Evolutionary conservation across 2,797 vertebrate species (phyloP), one percentile per base, ranked within the genome.

Genomic region (Synaphobranchus kaupii): DNA sequence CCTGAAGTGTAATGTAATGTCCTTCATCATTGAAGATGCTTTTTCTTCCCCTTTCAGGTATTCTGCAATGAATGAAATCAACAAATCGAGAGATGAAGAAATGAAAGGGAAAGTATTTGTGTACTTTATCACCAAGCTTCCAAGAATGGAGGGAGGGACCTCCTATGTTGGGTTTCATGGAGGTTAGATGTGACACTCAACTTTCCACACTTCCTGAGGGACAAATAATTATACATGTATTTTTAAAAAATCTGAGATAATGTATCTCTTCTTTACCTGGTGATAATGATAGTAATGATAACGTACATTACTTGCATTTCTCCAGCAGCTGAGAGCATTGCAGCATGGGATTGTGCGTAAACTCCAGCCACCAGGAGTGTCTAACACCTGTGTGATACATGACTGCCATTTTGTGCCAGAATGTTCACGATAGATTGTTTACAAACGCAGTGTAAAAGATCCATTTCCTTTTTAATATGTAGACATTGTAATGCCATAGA

Each of bases 101-200:
- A 86, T 28, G 6, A 84, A 90, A 63, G 90, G 15, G 89, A 93
- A 92, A 0, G 89, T 97, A 83, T 97, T 97, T 44, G 95, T 99
- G 63, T 98, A 97, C 90, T 99, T 99, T 3, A 97, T 99, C 90
- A 97, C 96, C 54, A 98, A 99, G 89, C 94, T 99, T 82, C 97
- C 97, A 71, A 95, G 98, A 90, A 94, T 98, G 93, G 96, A 97
- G 92, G 97, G 97, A 47, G 97, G 97, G 39, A 94, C 95, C 0
- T 94, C 96, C 25, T 99, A 98, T 0, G 95, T 98, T 88, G 98
- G 98, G 4, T 99, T 98, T 94, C 97, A 98, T 3, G 98, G 98
- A 94, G 98, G 98, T 99, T 88, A 85, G 92, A 1, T 68, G 20
- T 7, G 25, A 25, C 28, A 66, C 58, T 84, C 34, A 66, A 84